Evolutionary conservation across 2,888 invertebrate genomes (phyloP), one percentile per base, ranked within the genome.

Genomic region (Acholoe squamosa): DNA sequence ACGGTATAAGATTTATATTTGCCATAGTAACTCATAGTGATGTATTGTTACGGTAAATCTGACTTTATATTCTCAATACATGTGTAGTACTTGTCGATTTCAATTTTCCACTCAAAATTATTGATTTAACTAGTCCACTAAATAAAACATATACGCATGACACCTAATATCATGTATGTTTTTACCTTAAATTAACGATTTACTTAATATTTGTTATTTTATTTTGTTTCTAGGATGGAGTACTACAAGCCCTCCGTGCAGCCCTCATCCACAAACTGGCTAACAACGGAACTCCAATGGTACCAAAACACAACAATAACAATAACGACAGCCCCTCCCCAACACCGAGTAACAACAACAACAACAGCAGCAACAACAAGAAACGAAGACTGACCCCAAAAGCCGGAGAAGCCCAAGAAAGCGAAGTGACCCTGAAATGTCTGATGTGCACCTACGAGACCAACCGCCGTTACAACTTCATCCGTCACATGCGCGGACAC

Each of bases 401-500:
- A 28, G 25, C 7, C 52, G 54, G 19, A 19, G 31, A 56, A 0
- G n/a, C 5, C 33, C 14, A 34, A 0, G 67, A 67, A 16, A 67
- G 16, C 16, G 52, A 56, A 28, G 89, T 89, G 67, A 67, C 89
- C 67, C 61, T 89, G n/a, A 67, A 89, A 28, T 56, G 67, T n/a
- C 61, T 67, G 56, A 67, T 67, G 61, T 56, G 67, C n/a, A 67
- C 89, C 7, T 56, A 67, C 67, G 61, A 89, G 61, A 56, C 89
- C 19, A 89, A 89, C 52, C 67, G 67, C 33, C 67, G 67, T 34
- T 67, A 89, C 89, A 89, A 89, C 89, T 89, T 89, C 61, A 89
- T 89, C 89, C 52, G 89, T n/a, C 89, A 89, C 89, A 89, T 89
- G 89, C 61, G 89, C 25, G 89, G 61, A 33, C 89, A 89, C 67